Conservation (phyloP, 2,888 invertebrate species). For the Tethea ocularis region DNA sequence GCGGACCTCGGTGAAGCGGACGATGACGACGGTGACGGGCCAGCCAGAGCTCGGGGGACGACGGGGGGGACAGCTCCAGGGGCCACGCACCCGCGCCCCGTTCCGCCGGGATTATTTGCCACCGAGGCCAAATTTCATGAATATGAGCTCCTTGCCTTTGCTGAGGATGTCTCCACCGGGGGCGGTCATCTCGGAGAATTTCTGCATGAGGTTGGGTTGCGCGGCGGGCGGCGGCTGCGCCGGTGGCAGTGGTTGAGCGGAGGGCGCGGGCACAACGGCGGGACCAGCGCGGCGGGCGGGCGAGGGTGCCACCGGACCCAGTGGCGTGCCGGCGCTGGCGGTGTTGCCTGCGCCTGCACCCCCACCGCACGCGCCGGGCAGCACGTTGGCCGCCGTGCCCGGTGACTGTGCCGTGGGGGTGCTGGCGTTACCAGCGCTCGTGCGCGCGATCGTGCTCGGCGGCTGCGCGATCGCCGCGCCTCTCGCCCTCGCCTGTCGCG, state of each 20-base stretch:
- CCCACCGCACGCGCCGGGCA: conserved; percentile 32
- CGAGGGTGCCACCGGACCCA: conserved; percentile 52
- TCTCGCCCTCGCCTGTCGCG: conserved; percentile 80
- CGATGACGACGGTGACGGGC: conserved; percentile 17
- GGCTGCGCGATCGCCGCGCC: conserved; percentile 75
- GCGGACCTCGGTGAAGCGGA: conserved; percentile 22
- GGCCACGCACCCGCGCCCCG: conserved; percentile 59
- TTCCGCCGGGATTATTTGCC: conserved; percentile 85
- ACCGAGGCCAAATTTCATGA: conserved; percentile 96
- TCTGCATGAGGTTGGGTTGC: conserved; percentile 93
- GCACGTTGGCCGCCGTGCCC: conserved; percentile 45
- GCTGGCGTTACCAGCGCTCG: conserved; percentile 84
- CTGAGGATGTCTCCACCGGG: conserved; percentile 95
- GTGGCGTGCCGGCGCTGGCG: conserved; percentile 32
- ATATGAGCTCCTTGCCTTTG: conserved; percentile 96
- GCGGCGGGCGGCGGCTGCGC: conserved; percentile 72
- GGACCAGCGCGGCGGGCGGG: conserved; percentile 76
- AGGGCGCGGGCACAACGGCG: conserved; percentile 76
- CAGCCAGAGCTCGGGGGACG: conserved; percentile 28
- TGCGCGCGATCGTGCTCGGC: conserved; percentile 84
- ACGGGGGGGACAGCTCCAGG: conserved; percentile 22
- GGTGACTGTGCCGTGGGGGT: conserved; percentile 72
- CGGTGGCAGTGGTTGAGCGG: conserved; percentile 61
- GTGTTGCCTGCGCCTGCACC: conserved; percentile 32
- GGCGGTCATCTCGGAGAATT: conserved; percentile 94